phyloP scores from a whole-genome alignment of 2,888 invertebrate species.

The Oxyteleia sp. region DNA sequence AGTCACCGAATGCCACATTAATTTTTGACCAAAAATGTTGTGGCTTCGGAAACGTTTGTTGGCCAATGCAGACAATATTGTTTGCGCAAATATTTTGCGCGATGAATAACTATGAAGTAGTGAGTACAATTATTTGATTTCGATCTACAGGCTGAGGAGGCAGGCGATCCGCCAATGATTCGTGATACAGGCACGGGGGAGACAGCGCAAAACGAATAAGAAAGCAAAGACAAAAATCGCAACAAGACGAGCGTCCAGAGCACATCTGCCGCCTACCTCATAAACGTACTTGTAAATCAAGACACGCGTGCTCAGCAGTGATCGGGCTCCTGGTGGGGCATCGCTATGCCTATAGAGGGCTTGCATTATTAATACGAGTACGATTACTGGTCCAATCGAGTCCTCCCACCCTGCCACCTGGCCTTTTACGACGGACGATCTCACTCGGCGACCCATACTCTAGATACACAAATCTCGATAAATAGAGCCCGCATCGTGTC shows the following conservation, averaged over 20 bases:
- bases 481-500: slow-evolving; percentile 78
- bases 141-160: slow-evolving; percentile 15
- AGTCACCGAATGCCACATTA: no score
- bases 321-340: slow-evolving; percentile 76
- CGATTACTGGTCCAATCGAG: slow-evolving; percentile 83
- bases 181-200: slow-evolving; percentile 31
- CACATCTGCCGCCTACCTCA: slow-evolving; percentile 83
- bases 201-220: slow-evolving; percentile 51
- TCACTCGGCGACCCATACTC: slow-evolving; percentile 65
- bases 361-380: slow-evolving; percentile 84
- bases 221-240: slow-evolving; percentile 42
- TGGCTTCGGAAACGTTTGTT: no score
- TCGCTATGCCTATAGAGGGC: slow-evolving; percentile 74
- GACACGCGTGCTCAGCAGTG: slow-evolving; percentile 76
- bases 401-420: slow-evolving; percentile 83
- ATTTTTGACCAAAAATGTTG: no score
- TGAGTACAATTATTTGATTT: slow-evolving; percentile 46
- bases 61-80: no score
- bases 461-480: slow-evolving; percentile 76
- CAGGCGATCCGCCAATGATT: slow-evolving; percentile 39
- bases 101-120: slow-evolving; percentile 18
- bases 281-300: slow-evolving; percentile 85
- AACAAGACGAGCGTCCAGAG: slow-evolving; percentile 71
- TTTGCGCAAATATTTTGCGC: neutral
- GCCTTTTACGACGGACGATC: slow-evolving; percentile 76